Evolutionary conservation across 2,113 vertebrate species (phyloP).

Genomic region (Sebastes schlegelii): DNA sequence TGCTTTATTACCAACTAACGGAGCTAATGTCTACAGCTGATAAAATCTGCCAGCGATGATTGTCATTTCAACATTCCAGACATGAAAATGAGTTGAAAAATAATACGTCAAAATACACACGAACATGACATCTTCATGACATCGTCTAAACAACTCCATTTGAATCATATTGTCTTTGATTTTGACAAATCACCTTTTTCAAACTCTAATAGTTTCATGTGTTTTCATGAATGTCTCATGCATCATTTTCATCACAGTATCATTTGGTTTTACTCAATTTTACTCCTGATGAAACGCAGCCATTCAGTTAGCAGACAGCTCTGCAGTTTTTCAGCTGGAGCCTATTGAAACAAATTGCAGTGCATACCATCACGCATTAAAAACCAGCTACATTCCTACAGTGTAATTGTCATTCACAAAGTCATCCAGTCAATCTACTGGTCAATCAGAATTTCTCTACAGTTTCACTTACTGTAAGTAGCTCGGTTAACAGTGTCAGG

Average conservation of each 20-base stretch:
- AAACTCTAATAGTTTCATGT: not conserved
- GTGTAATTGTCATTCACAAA: conserved; percentile 31
- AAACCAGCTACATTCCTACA: not conserved
- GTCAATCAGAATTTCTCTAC: conserved; percentile 18
- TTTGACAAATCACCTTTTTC: not conserved
- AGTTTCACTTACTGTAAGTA: conserved; percentile 34
- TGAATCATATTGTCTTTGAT: not conserved
- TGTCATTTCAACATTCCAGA: not conserved
- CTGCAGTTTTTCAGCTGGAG: not conserved
- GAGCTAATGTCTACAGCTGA: not conserved
- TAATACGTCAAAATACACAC: not conserved
- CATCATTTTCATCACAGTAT: not conserved
- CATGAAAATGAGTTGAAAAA: not conserved
- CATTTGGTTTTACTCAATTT: not conserved
- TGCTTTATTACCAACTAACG: not conserved
- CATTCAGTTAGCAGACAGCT: not conserved
- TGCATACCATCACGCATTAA: not conserved
- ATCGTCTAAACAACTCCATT: not conserved
- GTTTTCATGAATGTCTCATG: not conserved
- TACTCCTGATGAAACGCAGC: no score
- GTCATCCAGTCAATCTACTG: conserved; percentile 20
- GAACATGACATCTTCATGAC: no score
- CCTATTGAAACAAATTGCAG: not conserved
- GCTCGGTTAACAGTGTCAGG: conserved; percentile 45
- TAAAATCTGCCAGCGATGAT: no score